phyloP scores from a whole-genome alignment of 2,113 vertebrate species.

The Caracal caracal region DNA sequence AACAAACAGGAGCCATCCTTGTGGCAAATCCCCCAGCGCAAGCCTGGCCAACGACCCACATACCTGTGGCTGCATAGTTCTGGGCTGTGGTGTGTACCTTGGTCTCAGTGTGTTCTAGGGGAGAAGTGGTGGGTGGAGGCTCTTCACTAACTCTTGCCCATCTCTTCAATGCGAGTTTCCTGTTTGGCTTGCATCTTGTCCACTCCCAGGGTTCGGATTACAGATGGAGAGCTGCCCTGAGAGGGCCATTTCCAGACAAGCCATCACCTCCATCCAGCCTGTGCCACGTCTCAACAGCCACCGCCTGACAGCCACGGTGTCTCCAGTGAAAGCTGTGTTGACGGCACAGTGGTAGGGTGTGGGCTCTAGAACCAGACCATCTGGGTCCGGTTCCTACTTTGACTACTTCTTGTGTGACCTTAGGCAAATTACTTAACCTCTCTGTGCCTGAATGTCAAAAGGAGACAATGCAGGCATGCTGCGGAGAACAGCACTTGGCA shows the following conservation, averaged over 20 bases:
- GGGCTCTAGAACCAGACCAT: not conserved
- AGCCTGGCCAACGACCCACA: not conserved
- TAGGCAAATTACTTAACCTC: not conserved
- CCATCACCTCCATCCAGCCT: not conserved
- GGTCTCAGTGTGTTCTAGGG: not conserved
- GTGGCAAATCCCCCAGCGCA: not conserved
- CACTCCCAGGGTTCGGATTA: not conserved
- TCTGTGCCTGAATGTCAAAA: not conserved
- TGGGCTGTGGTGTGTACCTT: not conserved
- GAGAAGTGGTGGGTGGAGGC: constrained; percentile 50
- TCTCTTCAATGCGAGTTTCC: constrained; percentile 6
- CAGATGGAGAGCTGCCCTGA: not conserved
- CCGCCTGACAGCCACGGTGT: not conserved
- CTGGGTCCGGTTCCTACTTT: not conserved
- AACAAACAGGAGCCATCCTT: not conserved
- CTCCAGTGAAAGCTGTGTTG: not conserved
- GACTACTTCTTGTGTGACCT: not conserved
- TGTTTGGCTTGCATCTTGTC: constrained; percentile 24
- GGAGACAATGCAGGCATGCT: not conserved
- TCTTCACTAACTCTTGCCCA: not conserved
- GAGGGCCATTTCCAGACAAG: not conserved
- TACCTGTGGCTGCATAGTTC: constrained; percentile 23
- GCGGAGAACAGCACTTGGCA: not conserved
- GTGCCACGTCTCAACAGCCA: not conserved
- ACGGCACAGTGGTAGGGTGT: not conserved